These are phyloP conservation scores for Zaprionus capensis DNA, from an alignment of 1,140 invertebrate genomes.

Conservation along the genomic window DNA sequence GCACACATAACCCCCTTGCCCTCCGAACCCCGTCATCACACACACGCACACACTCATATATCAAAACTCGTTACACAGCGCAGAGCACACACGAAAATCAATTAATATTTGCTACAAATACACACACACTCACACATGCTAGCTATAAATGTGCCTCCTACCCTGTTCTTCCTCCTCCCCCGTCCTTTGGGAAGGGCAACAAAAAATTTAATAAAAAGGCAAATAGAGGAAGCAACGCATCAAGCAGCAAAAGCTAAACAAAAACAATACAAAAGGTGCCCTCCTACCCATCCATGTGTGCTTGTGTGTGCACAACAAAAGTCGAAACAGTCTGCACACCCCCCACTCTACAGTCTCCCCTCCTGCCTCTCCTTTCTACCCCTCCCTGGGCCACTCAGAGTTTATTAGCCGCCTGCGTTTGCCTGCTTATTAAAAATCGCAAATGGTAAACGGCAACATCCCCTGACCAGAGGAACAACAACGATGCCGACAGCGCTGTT, in stretches of 20 bases:
- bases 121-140: constrained; percentile 16
- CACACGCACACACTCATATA: not conserved
- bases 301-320: not conserved
- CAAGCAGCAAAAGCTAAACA: constrained; percentile 28
- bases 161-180: not conserved
- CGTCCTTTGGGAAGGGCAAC: not conserved
- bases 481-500: constrained; percentile 1
- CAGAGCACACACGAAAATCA: constrained; percentile 46
- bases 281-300: too few relatives aligned
- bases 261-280: constrained; percentile 26
- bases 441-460: constrained; percentile 37
- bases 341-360: not conserved
- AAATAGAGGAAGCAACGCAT: constrained; percentile 25
- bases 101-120: constrained; percentile 41
- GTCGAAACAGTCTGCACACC: not conserved
- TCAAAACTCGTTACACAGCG: not conserved
- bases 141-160: not conserved
- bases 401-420: constrained; percentile 46
- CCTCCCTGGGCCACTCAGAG: constrained; percentile 17
- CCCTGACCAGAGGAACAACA: constrained; percentile 11
- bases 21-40: not conserved
- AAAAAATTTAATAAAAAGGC: constrained; percentile 45
- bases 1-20: too few relatives aligned
- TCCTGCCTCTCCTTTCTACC: not conserved
- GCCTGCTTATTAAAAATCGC: constrained; percentile 52